Percentiles rank a stretch among this genome's conserved stretches.
These are phyloP conservation scores for Autographa gamma DNA, from an alignment of 2,888 invertebrate species.

Conservation along the genomic window DNA sequence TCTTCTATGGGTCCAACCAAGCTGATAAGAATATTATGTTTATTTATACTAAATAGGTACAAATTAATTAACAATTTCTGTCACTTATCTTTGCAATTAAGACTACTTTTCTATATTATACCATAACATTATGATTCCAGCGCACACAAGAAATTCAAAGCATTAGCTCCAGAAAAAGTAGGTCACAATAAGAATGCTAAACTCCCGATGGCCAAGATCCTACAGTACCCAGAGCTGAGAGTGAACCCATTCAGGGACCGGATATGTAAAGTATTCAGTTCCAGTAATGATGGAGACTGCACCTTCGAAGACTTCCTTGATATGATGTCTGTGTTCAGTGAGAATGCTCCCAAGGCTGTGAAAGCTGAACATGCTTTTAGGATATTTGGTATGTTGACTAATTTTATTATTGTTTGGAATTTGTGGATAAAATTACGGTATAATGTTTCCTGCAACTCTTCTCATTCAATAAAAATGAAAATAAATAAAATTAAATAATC, in stretches of 20 bases:
- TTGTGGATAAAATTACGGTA: no score
- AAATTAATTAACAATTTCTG: no score
- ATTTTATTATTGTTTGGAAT: no score
- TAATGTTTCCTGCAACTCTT: no score
- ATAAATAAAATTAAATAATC: no score
- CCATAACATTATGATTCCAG: slow-evolving; percentile 85
- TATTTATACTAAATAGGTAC: no score
- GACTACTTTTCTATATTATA: neutral
- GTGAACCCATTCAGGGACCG: slow-evolving; percentile 97
- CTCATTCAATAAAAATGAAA: no score
- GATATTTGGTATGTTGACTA: slow-evolving; percentile 94
- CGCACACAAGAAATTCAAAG: slow-evolving; percentile 96
- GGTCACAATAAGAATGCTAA: slow-evolving; percentile 96
- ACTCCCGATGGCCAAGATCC: slow-evolving; percentile 94
- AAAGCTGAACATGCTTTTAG: slow-evolving; percentile 98
- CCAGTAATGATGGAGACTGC: slow-evolving; percentile 96
- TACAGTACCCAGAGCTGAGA: slow-evolving; percentile 95
- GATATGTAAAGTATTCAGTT: slow-evolving; percentile 97
- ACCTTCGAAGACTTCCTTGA: slow-evolving; percentile 98
- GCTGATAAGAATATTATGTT: no score
- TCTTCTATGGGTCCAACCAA: no score
- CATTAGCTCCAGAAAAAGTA: slow-evolving; percentile 96
- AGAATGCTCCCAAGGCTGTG: slow-evolving; percentile 96
- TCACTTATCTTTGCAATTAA: no score
- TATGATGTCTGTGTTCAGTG: slow-evolving; percentile 98